Base-by-base conservation (phyloP, 2,797 vertebrate genomes). In the Gastrophryne carolinensis region DNA sequence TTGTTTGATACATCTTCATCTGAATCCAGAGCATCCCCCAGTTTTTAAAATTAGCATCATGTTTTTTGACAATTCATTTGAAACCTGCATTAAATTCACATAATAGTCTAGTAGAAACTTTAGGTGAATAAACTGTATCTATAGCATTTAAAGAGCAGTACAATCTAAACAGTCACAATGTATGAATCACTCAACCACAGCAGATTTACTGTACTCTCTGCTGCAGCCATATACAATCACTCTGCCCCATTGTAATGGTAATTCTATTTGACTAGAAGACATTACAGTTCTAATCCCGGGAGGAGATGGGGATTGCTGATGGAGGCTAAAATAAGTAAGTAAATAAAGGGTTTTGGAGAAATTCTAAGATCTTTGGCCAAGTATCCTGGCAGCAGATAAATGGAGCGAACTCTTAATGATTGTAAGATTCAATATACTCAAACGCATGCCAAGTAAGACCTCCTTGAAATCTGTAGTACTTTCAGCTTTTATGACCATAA, bases 301-400 rank as follows among this genome's bases (percentile, higher is more conserved):
- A 71, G 70, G 61, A 57, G 61, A 63, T 13, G 68, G 62, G 61
- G 67, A 72, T 67, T 56, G 23, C 21, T 79, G 67, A 72, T 66
- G 69, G 49, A 74, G 75, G 53, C 26, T 74, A 78, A 78, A 74
- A 75, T 71, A 73, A 74, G 65, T 75, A 75, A 79, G 78, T 63
- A 78, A 78, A 80, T 78, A 78, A 71, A 75, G 50, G 66, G 47
- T 70, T 35, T 54, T 60, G 65, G 58, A 78, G 34, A 57, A 80
- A 74, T 35, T 64, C 44, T 80, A 68, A 80, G 79, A 74, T 75
- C 71, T 15, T 50, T 29, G 7, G 60, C 79, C 79, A 78, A 80
- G 71, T 34, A 47, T 74, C 26, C 47, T 80, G 79, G 65, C 75
- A 80, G 35, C 17, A 71, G 44, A 66, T 71, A 80, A 78, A 71